These are phyloP conservation scores for Plectrocnemia conspersa DNA, from an alignment of 1,140 invertebrate genomes.

Conservation along the genomic window DNA sequence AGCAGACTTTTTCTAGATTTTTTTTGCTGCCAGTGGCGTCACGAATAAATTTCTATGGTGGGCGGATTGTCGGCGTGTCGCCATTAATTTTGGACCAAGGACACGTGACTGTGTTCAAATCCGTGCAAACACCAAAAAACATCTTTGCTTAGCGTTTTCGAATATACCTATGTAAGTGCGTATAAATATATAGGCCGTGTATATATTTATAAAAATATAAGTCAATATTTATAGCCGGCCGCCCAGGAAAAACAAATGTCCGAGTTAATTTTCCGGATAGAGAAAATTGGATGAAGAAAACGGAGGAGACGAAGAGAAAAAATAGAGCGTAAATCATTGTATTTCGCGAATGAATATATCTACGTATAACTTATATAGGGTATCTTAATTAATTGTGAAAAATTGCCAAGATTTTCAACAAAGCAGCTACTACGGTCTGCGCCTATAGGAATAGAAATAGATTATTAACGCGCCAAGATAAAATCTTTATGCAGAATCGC, in stretches of 20 bases:
- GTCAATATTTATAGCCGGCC: constrained; percentile 1
- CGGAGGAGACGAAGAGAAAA: too few species aligned
- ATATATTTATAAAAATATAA: constrained; percentile 5
- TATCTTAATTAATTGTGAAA: too few species aligned
- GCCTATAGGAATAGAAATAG: too few species aligned
- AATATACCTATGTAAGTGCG: not conserved
- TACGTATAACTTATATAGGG: too few species aligned
- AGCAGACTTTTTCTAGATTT: not conserved
- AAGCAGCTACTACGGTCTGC: too few species aligned
- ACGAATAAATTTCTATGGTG: constrained; percentile 32
- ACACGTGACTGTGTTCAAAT: constrained; percentile 26
- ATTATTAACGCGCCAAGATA: too few species aligned
- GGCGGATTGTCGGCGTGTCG: constrained; percentile 31
- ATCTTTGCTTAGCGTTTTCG: constrained; percentile 9
- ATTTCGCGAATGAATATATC: too few species aligned
- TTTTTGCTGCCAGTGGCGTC: constrained; percentile 32
- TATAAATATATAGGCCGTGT: not conserved
- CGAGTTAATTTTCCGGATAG: not conserved
- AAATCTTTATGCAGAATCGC: too few species aligned
- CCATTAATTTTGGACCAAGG: constrained; percentile 33
- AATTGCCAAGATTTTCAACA: too few species aligned
- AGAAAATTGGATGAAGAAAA: not conserved
- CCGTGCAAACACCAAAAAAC: constrained; percentile 24
- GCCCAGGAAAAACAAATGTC: not conserved
- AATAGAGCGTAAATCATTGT: too few species aligned